phyloP scores from a whole-genome alignment of 2,113 vertebrate species.

The Neogobius melanostomus region DNA sequence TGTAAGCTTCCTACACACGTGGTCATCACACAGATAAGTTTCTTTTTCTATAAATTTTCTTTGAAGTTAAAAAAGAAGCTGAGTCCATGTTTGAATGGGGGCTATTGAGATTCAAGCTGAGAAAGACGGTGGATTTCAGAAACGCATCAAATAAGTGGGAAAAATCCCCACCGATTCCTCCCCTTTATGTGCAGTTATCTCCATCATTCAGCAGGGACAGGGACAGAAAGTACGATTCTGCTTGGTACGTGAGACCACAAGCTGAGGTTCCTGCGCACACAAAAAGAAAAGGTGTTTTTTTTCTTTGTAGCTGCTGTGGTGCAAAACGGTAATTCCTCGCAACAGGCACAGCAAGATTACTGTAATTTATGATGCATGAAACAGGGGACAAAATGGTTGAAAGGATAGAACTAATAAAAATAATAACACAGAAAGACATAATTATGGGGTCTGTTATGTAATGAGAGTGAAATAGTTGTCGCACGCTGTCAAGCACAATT shows the following conservation, averaged over 20 bases:
- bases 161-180: conserved; percentile 16
- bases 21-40: too few species aligned
- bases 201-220: conserved; percentile 7
- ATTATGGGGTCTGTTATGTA: background rate
- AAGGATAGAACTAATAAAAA: background rate
- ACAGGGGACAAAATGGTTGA: background rate
- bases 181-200: conserved; percentile 2
- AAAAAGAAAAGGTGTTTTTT: background rate
- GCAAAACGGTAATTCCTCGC: background rate
- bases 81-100: background rate
- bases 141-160: conserved; percentile 5
- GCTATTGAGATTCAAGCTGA: background rate
- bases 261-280: background rate
- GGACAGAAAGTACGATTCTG: conserved; percentile 21
- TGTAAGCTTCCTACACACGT: background rate
- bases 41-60: background rate
- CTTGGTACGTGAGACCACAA: background rate
- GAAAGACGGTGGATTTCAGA: conserved; percentile 33
- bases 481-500: background rate
- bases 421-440: background rate
- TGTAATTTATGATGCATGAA: background rate
- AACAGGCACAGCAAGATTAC: background rate
- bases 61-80: background rate
- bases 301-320: background rate
- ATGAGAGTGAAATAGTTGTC: background rate